Evolutionary conservation across 2,888 invertebrate species (phyloP), one percentile per base, ranked within the genome.

Genomic region (Vannuccia rotundouncinata): DNA sequence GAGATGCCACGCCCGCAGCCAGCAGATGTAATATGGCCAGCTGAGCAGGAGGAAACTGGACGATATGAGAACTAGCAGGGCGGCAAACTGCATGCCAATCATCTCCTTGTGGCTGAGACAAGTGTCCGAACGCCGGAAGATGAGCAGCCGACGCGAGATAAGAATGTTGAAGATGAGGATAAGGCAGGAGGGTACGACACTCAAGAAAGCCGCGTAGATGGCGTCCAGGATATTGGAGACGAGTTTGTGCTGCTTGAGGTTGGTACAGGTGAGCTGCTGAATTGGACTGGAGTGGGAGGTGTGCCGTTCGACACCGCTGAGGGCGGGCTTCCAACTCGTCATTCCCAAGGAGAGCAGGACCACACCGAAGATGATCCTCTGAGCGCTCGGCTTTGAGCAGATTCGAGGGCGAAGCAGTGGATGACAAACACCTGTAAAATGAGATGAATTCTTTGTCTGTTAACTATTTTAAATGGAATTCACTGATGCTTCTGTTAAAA

Each of bases 1-100:
- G 13, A 31, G 73, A 79, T 79, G 75, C 79, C 79, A 79, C 1
- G 22, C 29, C 22, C 66, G 10, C 10, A 80, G 29, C 87, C 87
- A 87, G 1, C 85, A 83, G 22, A 84, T 83, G 81, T 86, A 85
- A 80, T 85, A 86, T 0, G 87, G 87, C 28, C 86, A 81, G 74
- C 86, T 86, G 31, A 87, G 83, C 0, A 84, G 84, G 59, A 87
- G 84, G 79, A 86, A 86, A 74, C 85, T 85, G 73, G 85, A 84
- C n/a, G 86, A 86, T 17, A 87, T 84, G 13, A 84, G 85, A 13
- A 87, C 82, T 0, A 87, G 83, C 29, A 85, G 85, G 27, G 85
- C 82, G 17, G 86, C 86, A 82, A 86, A 86, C 82, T 86, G 86
- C 77, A 85, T 82, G 5, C 85, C 83, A 10, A 86, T 85, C 31